These are phyloP conservation scores for Potamilus streckersoni DNA, from an alignment of 1,140 invertebrate genomes.

Conservation along the genomic window DNA sequence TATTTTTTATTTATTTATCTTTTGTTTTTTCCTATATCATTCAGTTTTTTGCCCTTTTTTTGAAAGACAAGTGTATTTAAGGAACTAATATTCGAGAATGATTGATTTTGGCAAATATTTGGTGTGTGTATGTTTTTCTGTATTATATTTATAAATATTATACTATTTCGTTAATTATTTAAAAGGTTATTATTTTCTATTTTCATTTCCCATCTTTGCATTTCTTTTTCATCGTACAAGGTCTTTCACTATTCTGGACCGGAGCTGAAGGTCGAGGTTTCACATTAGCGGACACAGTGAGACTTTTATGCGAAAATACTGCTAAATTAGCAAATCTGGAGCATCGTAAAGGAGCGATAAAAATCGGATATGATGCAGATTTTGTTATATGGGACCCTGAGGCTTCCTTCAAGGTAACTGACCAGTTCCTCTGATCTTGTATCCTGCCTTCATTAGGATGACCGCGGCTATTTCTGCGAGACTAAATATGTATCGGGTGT, in stretches of 20 bases:
- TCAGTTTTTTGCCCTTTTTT: too few species aligned
- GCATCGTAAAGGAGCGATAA: constrained; percentile 73
- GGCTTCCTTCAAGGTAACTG: constrained; percentile 66
- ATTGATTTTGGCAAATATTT: neutral
- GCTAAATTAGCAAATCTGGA: constrained; percentile 75
- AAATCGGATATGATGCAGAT: constrained; percentile 77
- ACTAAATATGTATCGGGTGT: too few species aligned
- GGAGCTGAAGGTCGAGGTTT: constrained; percentile 70
- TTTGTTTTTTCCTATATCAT: too few species aligned
- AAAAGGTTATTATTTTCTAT: too few species aligned
- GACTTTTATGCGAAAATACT: constrained; percentile 74
- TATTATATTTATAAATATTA: neutral
- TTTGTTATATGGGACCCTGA: constrained; percentile 80
- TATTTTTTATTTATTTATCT: too few species aligned
- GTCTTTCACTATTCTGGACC: constrained; percentile 78
- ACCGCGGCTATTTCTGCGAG: too few species aligned
- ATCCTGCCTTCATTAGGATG: too few species aligned
- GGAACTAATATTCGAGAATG: too few species aligned
- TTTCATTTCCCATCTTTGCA: neutral
- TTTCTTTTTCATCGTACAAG: constrained; percentile 57
- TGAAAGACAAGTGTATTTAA: too few species aligned
- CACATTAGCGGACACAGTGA: constrained; percentile 71
- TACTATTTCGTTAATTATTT: neutral
- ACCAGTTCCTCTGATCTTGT: too few species aligned
- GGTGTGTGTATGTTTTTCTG: neutral